phyloP scores from a whole-genome alignment of 2,888 invertebrate species.

The Myopa testacea region DNA sequence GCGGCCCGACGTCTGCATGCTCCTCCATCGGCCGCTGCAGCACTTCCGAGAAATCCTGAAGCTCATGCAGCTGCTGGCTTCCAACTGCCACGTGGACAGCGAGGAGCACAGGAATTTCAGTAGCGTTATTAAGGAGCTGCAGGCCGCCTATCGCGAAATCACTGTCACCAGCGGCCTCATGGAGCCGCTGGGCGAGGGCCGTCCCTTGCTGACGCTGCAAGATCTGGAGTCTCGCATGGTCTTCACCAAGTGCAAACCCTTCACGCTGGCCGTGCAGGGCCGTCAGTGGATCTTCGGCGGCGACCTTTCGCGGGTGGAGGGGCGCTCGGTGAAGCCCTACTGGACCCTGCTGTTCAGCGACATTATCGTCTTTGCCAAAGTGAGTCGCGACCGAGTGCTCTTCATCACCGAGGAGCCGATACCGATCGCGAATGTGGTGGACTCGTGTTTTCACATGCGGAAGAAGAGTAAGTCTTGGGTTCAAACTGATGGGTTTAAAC shows the following conservation, averaged over 20 bases:
- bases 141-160: conserved; percentile 82
- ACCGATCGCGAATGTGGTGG: conserved; percentile 80
- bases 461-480: conserved; percentile 76
- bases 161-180: conserved; percentile 86
- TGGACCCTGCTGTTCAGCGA: conserved; percentile 90
- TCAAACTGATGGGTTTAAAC: not conserved
- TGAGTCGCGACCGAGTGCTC: conserved; percentile 85
- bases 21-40: conserved; percentile 86
- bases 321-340: conserved; percentile 82
- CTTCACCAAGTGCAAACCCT: conserved; percentile 92
- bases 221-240: conserved; percentile 89
- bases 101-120: conserved; percentile 68
- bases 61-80: conserved; percentile 71
- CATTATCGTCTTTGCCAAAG: conserved; percentile 85
- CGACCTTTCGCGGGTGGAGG: conserved; percentile 85
- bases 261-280: conserved; percentile 84
- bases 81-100: conserved; percentile 67
- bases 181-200: conserved; percentile 87
- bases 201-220: conserved; percentile 83
- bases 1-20: conserved; percentile 85
- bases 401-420: conserved; percentile 91
- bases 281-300: conserved; percentile 93
- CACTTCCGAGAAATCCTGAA: conserved; percentile 79
- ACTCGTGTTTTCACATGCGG: conserved; percentile 86
- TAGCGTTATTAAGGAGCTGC: conserved; percentile 67